Percentiles rank a stretch among this genome's conserved stretches.
Conservation (phyloP, 2,113 vertebrate genomes). For the Urocynchramus pylzowi region DNA sequence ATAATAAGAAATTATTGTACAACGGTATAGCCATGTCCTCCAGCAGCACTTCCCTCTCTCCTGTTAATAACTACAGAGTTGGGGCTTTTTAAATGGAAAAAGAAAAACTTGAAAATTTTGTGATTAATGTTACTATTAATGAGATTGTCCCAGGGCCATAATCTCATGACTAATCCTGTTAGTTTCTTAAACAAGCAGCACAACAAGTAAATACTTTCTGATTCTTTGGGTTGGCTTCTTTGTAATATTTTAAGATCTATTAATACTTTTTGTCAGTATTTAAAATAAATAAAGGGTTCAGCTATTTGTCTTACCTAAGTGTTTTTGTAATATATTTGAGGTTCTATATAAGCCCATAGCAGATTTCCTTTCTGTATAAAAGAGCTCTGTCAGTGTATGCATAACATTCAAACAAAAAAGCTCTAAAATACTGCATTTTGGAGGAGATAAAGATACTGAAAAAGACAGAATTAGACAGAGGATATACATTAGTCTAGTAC, state of each 20-base stretch:
- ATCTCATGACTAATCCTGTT: background rate
- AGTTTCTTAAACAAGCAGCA: background rate
- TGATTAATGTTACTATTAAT: background rate
- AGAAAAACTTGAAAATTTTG: background rate
- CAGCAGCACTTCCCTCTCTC: background rate
- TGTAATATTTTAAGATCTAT: background rate
- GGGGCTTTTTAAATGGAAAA: background rate
- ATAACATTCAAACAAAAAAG: background rate
- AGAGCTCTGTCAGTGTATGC: background rate
- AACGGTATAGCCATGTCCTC: background rate
- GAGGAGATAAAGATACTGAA: background rate
- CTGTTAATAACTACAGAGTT: background rate
- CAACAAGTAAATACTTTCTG: background rate
- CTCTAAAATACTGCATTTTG: background rate
- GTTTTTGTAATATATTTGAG: background rate
- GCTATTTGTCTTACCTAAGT: background rate
- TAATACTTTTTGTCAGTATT: background rate
- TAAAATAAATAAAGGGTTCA: background rate
- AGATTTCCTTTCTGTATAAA: background rate
- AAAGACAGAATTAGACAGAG: background rate
- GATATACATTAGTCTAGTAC: background rate
- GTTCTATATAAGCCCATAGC: background rate
- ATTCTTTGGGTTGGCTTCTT: background rate
- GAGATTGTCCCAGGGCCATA: background rate
- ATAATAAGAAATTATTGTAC: background rate